Conservation (phyloP, 2,797 vertebrate species). For the Orestias chungarensis region DNA sequence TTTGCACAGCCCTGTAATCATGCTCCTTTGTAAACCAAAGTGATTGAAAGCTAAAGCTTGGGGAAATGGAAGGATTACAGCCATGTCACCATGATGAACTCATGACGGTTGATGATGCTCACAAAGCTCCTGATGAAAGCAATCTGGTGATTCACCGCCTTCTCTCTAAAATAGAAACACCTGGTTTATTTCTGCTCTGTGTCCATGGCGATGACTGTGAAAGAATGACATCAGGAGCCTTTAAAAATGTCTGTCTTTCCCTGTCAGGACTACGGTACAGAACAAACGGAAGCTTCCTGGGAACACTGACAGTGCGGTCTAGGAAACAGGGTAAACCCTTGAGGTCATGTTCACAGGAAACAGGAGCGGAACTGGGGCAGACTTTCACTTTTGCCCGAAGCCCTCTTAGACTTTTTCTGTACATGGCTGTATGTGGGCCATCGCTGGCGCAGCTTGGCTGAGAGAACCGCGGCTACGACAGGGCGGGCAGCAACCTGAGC, state of each 20-base stretch:
- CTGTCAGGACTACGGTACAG: slow-evolving; percentile 4
- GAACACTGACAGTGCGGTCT: slow-evolving; percentile 19
- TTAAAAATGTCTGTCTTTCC: slow-evolving; percentile 21
- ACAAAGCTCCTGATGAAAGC: slow-evolving; percentile 20
- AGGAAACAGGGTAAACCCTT: slow-evolving; percentile 24
- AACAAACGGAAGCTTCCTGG: slow-evolving; percentile 30
- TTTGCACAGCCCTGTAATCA: not conserved
- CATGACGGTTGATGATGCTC: slow-evolving; percentile 3
- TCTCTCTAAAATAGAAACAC: slow-evolving; percentile 50
- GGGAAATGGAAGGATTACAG: not conserved
- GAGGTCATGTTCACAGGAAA: slow-evolving; percentile 28
- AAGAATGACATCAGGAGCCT: slow-evolving; percentile 62
- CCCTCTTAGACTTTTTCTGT: slow-evolving; percentile 54
- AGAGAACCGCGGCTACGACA: slow-evolving; percentile 70
- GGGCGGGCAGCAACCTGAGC: slow-evolving; percentile 72
- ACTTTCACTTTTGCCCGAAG: slow-evolving; percentile 49
- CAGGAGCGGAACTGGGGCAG: slow-evolving; percentile 37
- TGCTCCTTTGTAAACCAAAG: not conserved
- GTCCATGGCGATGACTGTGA: slow-evolving; percentile 57
- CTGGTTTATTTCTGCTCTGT: slow-evolving; percentile 51
- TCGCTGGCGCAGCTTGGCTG: slow-evolving; percentile 54
- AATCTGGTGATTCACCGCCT: slow-evolving; percentile 44
- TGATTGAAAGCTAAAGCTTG: slow-evolving; percentile 1
- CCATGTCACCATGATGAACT: slow-evolving; percentile 7
- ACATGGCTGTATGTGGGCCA: slow-evolving; percentile 70